These are phyloP conservation scores for Hydractinia echinata DNA, from an alignment of 30 jellyfish, hydroid and myxozoan genomes.

Conservation along the genomic window DNA sequence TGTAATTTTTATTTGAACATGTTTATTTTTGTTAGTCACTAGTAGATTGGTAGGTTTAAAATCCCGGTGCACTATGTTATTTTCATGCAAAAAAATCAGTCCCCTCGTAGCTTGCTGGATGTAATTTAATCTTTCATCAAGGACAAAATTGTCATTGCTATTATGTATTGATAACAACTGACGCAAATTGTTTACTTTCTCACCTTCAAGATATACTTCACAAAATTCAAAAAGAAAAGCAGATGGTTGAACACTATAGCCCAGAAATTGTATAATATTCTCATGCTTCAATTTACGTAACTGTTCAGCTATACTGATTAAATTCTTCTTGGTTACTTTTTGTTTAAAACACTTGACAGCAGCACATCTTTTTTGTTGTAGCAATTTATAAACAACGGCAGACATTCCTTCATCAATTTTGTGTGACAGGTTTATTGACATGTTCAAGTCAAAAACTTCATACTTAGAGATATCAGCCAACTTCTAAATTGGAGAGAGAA, in stretches of 20 bases:
- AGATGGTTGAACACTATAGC: slow-evolving; percentile 24
- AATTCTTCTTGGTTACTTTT: slow-evolving; percentile 16
- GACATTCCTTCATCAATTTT: slow-evolving; percentile 33
- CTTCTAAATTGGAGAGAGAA: too few species aligned
- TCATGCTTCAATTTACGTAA: slow-evolving; percentile 16
- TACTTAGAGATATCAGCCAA: neutral
- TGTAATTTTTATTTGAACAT: slow-evolving; percentile 18
- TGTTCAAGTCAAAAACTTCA: neutral
- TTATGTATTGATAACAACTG: slow-evolving; percentile 8
- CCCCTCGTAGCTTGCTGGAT: slow-evolving; percentile 26
- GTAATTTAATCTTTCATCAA: slow-evolving; percentile 21
- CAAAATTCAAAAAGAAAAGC: slow-evolving; percentile 35
- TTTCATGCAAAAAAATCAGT: slow-evolving; percentile 15
- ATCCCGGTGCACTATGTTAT: slow-evolving; percentile 25
- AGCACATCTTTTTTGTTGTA: neutral
- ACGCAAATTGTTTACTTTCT: slow-evolving; percentile 5
- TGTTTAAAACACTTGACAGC: slow-evolving; percentile 26
- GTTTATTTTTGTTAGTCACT: slow-evolving; percentile 20
- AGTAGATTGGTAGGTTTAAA: slow-evolving; percentile 31
- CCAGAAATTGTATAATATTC: slow-evolving; percentile 27
- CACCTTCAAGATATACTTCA: slow-evolving; percentile 9
- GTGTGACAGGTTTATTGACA: slow-evolving; percentile 17
- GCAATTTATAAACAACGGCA: slow-evolving; percentile 24
- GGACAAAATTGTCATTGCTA: slow-evolving; percentile 7
- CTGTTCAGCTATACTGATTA: slow-evolving; percentile 9